These are phyloP conservation scores for Hycleus phaleratus DNA, from an alignment of 1,140 invertebrate genomes.

Conservation along the genomic window DNA sequence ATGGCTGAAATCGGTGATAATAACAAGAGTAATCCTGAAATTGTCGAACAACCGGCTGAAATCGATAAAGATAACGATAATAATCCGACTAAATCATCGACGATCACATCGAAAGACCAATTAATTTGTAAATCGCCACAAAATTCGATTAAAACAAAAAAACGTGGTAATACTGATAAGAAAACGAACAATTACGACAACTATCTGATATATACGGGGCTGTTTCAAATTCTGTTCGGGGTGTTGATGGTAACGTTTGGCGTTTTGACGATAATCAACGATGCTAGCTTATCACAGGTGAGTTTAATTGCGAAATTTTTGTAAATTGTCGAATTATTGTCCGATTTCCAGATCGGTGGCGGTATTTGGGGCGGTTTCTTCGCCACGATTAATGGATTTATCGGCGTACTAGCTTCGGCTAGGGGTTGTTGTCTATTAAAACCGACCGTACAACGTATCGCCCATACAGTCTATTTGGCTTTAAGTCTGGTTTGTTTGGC, in stretches of 20 bases:
- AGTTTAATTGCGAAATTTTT: not conserved
- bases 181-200: slow-evolving; percentile 25
- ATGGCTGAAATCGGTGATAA: not conserved
- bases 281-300: slow-evolving; percentile 47
- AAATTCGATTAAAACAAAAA: slow-evolving; percentile 18
- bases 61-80: slow-evolving; percentile 20
- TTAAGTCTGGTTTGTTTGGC: slow-evolving; percentile 49
- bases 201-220: slow-evolving; percentile 44
- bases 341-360: slow-evolving; percentile 41
- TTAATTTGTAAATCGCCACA: slow-evolving; percentile 49
- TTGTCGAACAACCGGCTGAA: not conserved
- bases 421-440: slow-evolving; percentile 48
- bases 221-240: slow-evolving; percentile 49
- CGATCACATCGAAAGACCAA: slow-evolving; percentile 46
- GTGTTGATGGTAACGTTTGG: slow-evolving; percentile 50
- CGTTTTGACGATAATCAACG: slow-evolving; percentile 49
- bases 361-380: slow-evolving; percentile 55
- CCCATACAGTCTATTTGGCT: slow-evolving; percentile 51
- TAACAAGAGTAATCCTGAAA: not conserved
- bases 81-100: slow-evolving; percentile 22
- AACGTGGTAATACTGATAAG: too few relatives aligned
- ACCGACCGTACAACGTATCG: slow-evolving; percentile 38
- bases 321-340: not conserved
- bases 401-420: slow-evolving; percentile 50
- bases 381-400: slow-evolving; percentile 47